Evolutionary conservation across 2,888 invertebrate genomes (phyloP), one percentile per base, ranked within the genome.

Genomic region (Orthonychiurus folsomi): DNA sequence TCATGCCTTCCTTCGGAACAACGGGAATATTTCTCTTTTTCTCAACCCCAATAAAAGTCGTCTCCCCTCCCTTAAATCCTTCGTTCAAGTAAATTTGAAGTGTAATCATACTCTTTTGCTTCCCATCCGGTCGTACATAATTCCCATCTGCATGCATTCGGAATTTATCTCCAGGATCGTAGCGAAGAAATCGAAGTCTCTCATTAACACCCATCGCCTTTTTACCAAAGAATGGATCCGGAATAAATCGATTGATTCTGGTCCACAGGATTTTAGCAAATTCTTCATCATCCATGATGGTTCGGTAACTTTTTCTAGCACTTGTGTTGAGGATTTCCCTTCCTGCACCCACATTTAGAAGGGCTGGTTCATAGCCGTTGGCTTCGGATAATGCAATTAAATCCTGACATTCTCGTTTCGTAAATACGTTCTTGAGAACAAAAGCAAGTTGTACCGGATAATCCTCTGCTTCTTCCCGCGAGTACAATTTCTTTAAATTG

Each of bases 1-100:
- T 54, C 60, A 60, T 60, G 1, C 60, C 60, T 18, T 53, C 21
- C 23, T 60, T 12, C 2, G 60, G 60, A 20, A 54, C 21, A 20
- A 60, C 54, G 5, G 60, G 60, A 27, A 55, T 26, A 12, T 52
- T 5, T 20, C 3, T 21, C 18, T n/a, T n/a, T n/a, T n/a, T n/a
- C n/a, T n/a, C n/a, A n/a, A n/a, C n/a, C n/a, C n/a, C n/a, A 5
- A 61, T 12, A 21, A 60, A 60, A 20, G 53, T 60, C 21, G 60
- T 60, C 23, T n/a, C 60, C 20, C 60, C 60, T 2, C 60, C 60
- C 21, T 54, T 54, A 28, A 54, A 53, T 5, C 23, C 53, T 53
- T 20, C 53, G 23, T 60, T 60, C n/a, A 60, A 28, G 21, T 60
- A 60, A 20, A 60, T 60, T 21, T 60, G 60, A 18, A 60, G 54